Conservation (phyloP, 2,113 vertebrate genomes). For the Scytalopus superciliaris region DNA sequence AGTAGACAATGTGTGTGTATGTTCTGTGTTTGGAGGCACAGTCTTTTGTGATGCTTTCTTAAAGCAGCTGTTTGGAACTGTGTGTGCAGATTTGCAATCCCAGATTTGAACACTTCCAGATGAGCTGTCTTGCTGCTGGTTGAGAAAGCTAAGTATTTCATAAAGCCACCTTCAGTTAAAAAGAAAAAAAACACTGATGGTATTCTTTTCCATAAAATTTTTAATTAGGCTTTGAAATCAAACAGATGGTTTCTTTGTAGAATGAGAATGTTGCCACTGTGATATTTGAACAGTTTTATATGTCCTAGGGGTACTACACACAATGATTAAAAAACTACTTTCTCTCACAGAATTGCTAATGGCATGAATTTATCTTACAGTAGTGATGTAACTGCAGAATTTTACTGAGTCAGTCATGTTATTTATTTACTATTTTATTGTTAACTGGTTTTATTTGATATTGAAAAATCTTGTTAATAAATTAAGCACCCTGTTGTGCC, state of each 20-base stretch:
- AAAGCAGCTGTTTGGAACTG: background rate
- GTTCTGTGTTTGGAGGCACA: background rate
- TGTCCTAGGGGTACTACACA: background rate
- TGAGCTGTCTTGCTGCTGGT: background rate
- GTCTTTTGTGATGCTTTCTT: background rate
- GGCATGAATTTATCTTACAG: background rate
- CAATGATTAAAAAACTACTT: background rate
- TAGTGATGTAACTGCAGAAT: background rate
- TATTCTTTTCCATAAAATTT: background rate
- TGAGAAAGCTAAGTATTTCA: background rate
- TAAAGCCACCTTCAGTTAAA: background rate
- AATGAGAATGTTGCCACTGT: background rate
- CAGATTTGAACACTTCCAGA: background rate
- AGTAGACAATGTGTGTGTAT: background rate
- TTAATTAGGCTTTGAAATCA: background rate
- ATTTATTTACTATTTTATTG: background rate
- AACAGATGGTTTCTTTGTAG: background rate
- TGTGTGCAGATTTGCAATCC: background rate
- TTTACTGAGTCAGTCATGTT: background rate
- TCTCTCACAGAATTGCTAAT: background rate
- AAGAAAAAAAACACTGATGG: accelerated
- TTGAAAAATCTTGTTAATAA: background rate
- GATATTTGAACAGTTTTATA: background rate
- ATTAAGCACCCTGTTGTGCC: background rate
- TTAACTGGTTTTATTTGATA: background rate